Conservation (phyloP, 2,888 invertebrate species). For the Cinara cedri region DNA sequence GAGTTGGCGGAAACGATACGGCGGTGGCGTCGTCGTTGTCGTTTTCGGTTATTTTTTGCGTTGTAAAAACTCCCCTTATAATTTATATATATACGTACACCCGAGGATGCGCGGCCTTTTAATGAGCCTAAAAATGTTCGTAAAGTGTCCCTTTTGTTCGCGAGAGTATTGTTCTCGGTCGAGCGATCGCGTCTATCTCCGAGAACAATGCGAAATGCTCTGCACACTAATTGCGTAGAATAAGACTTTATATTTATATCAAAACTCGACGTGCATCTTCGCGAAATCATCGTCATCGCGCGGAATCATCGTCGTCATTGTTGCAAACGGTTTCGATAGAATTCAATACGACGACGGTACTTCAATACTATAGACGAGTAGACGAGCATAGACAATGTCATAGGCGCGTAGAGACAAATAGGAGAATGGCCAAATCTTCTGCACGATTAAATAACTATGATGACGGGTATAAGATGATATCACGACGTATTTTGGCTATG, state of each 20-base stretch:
- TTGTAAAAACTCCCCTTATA: background rate
- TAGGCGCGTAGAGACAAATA: no score
- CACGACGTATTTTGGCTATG: no score
- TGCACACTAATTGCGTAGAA: slow-evolving; percentile 20
- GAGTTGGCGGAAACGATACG: no score
- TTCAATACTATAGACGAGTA: no score
- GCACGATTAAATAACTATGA: no score
- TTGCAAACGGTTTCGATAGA: slow-evolving; percentile 2
- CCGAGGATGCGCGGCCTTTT: background rate
- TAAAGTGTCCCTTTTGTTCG: slow-evolving; percentile 26
- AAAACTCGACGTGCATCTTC: background rate
- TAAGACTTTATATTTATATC: background rate
- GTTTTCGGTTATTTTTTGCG: slow-evolving; percentile 12
- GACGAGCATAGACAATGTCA: no score
- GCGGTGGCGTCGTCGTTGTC: background rate
- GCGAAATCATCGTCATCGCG: background rate
- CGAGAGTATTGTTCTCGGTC: slow-evolving; percentile 19
- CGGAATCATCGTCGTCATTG: background rate
- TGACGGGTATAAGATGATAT: no score
- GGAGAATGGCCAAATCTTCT: no score
- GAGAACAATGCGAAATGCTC: slow-evolving; percentile 5
- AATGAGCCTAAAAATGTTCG: slow-evolving; percentile 38
- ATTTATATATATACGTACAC: no score
- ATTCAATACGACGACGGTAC: no score
- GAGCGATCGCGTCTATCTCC: slow-evolving; percentile 34